phyloP scores from a whole-genome alignment of 1,140 invertebrate species.

The Radopholus similis region DNA sequence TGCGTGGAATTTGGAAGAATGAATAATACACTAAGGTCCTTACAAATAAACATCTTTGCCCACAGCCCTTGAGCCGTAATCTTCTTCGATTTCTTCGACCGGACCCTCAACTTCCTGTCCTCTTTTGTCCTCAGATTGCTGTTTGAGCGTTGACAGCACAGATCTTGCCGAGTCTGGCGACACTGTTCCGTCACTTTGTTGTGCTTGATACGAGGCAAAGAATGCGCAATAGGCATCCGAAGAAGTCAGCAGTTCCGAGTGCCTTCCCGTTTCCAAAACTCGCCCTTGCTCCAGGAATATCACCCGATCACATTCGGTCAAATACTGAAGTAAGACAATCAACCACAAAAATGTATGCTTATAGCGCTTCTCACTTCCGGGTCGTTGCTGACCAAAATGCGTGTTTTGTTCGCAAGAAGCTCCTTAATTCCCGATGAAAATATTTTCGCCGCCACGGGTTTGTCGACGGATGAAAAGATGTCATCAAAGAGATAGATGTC shows the following conservation, averaged over 20 bases:
- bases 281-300: conserved; percentile 63
- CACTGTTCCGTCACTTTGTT: too few species aligned
- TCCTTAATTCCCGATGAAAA: conserved; percentile 66
- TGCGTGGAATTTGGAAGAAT: background rate
- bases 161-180: too few species aligned
- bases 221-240: background rate
- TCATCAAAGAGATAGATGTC: conserved; percentile 74
- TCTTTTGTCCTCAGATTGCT: too few species aligned
- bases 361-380: conserved; percentile 36
- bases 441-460: conserved; percentile 66
- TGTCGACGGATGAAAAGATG: conserved; percentile 67
- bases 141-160: too few species aligned
- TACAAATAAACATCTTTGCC: conserved; percentile 10
- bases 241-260: background rate
- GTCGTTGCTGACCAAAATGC: conserved; percentile 53
- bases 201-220: background rate
- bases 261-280: conserved; percentile 40
- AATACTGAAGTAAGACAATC: conserved; percentile 55
- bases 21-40: background rate
- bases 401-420: conserved; percentile 45
- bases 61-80: background rate
- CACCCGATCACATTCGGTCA: conserved; percentile 64
- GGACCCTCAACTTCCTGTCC: too few species aligned
- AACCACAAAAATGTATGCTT: background rate
- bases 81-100: conserved; percentile 11